Evolutionary conservation across 2,888 invertebrate genomes (phyloP).

Genomic region (Candidula unifasciata): DNA sequence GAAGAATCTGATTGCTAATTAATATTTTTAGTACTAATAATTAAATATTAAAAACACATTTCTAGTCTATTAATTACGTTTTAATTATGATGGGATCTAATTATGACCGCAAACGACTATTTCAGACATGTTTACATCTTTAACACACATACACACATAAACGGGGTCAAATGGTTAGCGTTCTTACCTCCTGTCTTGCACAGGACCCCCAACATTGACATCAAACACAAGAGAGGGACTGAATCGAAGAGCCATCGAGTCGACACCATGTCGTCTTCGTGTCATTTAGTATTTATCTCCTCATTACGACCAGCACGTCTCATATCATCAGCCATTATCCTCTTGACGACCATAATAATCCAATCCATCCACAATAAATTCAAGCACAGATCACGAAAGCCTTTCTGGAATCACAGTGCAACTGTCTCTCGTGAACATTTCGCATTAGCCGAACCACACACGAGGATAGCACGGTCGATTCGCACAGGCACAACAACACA

Average conservation of each 20-base stretch:
- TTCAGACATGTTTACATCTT: conserved; percentile 1
- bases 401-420: neutral
- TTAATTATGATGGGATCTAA: too few species aligned
- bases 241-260: conserved; percentile 34
- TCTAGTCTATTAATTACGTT: too few species aligned
- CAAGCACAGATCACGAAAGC: neutral
- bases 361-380: conserved; percentile 20
- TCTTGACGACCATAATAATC: conserved; percentile 15
- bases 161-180: neutral
- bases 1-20: too few species aligned
- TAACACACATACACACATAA: neutral
- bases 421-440: conserved; percentile 28
- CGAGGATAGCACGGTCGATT: conserved; percentile 27
- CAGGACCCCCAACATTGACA: conserved; percentile 48
- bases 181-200: conserved; percentile 30
- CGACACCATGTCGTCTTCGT: conserved; percentile 9
- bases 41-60: too few species aligned
- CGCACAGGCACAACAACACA: conserved; percentile 21
- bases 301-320: neutral
- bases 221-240: conserved; percentile 41
- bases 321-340: neutral
- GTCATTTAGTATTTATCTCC: neutral
- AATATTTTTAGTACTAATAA: too few species aligned
- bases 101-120: too few species aligned
- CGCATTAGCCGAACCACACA: conserved; percentile 35